Evolutionary conservation across 2,797 vertebrate genomes (phyloP).

Genomic region (Hipposideros larvatus): DNA sequence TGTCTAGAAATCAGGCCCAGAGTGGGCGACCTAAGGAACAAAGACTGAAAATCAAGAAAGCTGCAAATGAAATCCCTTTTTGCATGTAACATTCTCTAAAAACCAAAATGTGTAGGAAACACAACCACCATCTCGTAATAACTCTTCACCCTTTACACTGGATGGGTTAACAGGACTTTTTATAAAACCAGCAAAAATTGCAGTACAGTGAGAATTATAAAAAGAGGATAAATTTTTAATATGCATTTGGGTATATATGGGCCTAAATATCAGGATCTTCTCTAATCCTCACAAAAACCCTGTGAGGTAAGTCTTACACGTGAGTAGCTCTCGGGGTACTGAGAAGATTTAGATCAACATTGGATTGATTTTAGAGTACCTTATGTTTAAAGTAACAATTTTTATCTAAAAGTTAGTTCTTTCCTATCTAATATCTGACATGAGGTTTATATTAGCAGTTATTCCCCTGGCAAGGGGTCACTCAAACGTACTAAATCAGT

Average conservation of each 20-base stretch:
- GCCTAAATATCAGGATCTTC: background rate
- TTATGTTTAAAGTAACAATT: background rate
- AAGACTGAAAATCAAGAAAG: background rate
- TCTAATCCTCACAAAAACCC: background rate
- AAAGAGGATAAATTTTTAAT: background rate
- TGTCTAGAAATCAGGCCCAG: background rate
- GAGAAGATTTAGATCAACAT: constrained; percentile 30
- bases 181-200: background rate
- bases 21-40: background rate
- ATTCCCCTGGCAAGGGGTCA: constrained; percentile 27
- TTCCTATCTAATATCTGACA: constrained; percentile 50
- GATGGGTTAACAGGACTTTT: background rate
- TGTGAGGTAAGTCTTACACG: background rate
- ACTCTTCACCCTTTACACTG: background rate
- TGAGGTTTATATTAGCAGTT: constrained; percentile 9
- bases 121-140: background rate
- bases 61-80: background rate
- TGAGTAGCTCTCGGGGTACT: background rate
- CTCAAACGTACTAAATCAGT: constrained; percentile 36
- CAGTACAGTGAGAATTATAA: background rate
- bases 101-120: background rate
- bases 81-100: background rate
- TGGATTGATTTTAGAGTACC: background rate
- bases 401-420: background rate
- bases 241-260: background rate